These are phyloP conservation scores for Spisula subtruncata DNA, from an alignment of 2,888 invertebrate genomes.

Conservation along the genomic window DNA sequence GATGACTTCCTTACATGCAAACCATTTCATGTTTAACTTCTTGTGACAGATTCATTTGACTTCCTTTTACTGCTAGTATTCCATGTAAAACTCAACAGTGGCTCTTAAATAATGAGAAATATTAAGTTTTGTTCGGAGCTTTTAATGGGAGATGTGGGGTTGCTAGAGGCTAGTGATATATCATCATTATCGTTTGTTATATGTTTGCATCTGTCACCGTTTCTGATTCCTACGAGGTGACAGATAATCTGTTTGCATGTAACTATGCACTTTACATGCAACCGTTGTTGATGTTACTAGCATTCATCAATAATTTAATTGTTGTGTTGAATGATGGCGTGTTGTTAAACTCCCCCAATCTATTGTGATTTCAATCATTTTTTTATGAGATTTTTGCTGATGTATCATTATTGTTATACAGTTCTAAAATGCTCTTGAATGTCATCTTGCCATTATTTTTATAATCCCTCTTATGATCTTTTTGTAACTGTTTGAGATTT, in stretches of 20 bases:
- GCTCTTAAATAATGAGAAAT: constrained; percentile 12
- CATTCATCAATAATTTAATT: constrained; percentile 21
- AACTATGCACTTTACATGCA: background rate
- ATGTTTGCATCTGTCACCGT: constrained; percentile 22
- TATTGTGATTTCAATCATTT: background rate
- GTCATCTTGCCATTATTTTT: background rate
- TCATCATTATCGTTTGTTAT: constrained; percentile 6
- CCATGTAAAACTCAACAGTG: constrained; percentile 22
- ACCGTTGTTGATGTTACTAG: background rate
- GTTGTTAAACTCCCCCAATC: background rate
- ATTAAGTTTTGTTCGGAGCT: constrained; percentile 15
- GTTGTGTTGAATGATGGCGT: background rate
- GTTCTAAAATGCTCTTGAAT: background rate
- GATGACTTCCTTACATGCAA: constrained; percentile 25
- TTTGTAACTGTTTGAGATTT: background rate
- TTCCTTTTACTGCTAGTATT: constrained; percentile 17
- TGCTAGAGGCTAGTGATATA: background rate
- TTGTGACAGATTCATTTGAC: constrained; percentile 19
- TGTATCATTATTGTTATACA: background rate
- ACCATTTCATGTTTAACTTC: constrained; percentile 14
- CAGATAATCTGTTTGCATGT: background rate
- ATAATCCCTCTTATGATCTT: background rate
- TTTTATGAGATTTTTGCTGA: background rate
- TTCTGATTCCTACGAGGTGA: background rate
- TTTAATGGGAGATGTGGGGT: constrained; percentile 1